Evolutionary conservation across 2,113 vertebrate species (phyloP), one percentile per base, ranked within the genome.

Genomic region (Eptesicus fuscus): DNA sequence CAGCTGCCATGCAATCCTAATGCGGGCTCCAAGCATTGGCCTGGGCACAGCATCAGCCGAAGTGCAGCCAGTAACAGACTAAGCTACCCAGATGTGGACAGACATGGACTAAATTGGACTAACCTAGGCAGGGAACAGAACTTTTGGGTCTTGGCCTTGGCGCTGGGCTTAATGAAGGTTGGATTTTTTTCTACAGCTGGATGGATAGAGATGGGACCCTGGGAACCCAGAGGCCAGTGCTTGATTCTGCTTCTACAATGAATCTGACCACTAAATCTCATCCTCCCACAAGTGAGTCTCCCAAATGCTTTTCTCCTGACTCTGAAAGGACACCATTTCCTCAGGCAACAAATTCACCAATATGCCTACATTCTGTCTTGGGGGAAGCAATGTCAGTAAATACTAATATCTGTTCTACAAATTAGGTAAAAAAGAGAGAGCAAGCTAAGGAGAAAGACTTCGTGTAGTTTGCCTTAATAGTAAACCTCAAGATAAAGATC

Each of bases 401-500:
- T 40, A 92, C 18, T 61, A 91, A 70, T 16, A 40, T 69, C 37
- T 47, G 49, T 83, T 63, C 49, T 79, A 76, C 25, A 91, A 67
- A 65, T 74, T 17, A 91, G 47, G n/a, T 9, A 51, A 95, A 42
- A 87, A 4, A 59, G 44, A 84, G 23, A 71, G 30, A 71, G 16
- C 16, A 42, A 67, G 32, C 28, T 40, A 56, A 30, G 9, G 9
- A 93, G n/a, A 56, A 77, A 78, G 37, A 59, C 7, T 51, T 7
- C 37, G 13, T n/a, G 23, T 10, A 78, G 9, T 32, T 63, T 25
- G 32, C n/a, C 84, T 83, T 78, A 70, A 83, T 47, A 94, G 74
- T 61, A 83, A 95, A 93, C 86, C 30, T 51, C 67, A 95, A 95
- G 71, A 87, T 83, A 94, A 90, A 95, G 67, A 93, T 93, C 63